Conservation (phyloP, 2,113 vertebrate genomes). For the Rynchops niger region DNA sequence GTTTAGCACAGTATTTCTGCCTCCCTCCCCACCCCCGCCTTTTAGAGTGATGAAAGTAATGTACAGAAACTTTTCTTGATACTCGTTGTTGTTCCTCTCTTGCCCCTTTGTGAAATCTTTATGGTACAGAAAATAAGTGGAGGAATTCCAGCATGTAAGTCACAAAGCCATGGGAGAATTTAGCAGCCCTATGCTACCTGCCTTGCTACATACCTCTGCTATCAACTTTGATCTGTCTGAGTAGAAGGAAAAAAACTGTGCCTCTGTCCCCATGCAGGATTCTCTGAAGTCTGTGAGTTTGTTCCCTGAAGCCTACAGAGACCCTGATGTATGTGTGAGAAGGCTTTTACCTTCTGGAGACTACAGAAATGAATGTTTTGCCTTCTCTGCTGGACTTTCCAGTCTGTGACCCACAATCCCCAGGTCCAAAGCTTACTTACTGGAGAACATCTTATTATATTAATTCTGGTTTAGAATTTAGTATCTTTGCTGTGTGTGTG, state of each 20-base stretch:
- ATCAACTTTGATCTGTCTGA: not conserved
- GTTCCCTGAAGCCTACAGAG: not conserved
- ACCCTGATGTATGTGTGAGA: not conserved
- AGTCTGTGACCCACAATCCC: not conserved
- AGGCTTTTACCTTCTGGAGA: not conserved
- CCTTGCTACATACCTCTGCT: not conserved
- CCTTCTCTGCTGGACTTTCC: not conserved
- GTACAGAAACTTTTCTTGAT: not conserved
- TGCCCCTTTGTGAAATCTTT: not conserved
- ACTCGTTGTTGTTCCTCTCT: not conserved
- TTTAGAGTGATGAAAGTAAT: not conserved
- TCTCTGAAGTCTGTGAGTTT: not conserved
- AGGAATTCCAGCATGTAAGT: not conserved
- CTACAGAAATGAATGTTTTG: not conserved
- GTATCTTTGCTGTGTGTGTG: not conserved
- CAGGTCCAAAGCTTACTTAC: not conserved
- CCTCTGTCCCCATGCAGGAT: not conserved
- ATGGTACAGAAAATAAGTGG: not conserved
- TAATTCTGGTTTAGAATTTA: not conserved
- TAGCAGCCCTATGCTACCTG: not conserved
- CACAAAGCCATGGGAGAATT: not conserved
- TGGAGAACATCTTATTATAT: not conserved
- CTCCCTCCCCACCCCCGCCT: fast-evolving
- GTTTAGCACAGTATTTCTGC: not conserved
- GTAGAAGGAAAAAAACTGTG: not conserved